Percentiles rank a stretch among this genome's conserved stretches.
Evolutionary conservation across 1,140 invertebrate species (phyloP).

Genomic region (Mizuhopecten yessoensis): DNA sequence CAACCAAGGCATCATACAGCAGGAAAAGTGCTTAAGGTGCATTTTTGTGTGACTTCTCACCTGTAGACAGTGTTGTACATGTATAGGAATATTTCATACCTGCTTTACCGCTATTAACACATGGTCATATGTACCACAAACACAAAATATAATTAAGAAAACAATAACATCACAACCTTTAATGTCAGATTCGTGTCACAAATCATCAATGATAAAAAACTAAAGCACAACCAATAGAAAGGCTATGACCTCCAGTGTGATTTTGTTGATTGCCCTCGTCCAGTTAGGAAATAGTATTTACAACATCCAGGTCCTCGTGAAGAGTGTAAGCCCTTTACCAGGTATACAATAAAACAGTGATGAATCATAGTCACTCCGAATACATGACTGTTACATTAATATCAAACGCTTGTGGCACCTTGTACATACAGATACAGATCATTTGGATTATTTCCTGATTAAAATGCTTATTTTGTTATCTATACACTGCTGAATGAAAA

Average conservation of each 20-base stretch:
- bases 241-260: background rate
- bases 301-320: background rate
- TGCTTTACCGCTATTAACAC: too few species aligned
- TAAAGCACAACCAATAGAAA: conserved; percentile 39
- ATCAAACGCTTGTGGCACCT: background rate
- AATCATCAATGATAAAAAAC: conserved; percentile 23
- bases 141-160: background rate
- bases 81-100: too few species aligned
- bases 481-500: too few species aligned
- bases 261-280: background rate
- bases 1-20: too few species aligned
- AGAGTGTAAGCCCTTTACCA: too few species aligned
- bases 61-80: too few species aligned
- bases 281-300: background rate
- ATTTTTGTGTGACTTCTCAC: too few species aligned
- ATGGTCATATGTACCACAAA: background rate
- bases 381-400: background rate
- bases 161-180: conserved; percentile 19
- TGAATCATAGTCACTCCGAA: too few species aligned
- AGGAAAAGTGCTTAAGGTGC: too few species aligned
- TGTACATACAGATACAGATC: background rate
- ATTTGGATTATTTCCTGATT: background rate
- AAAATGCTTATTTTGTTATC: too few species aligned
- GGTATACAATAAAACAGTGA: too few species aligned
- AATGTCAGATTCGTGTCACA: background rate